Percentiles rank a stretch among this genome's conserved stretches.
Evolutionary conservation across 2,888 invertebrate genomes (phyloP).

Genomic region (Phymatocera aterrima): DNA sequence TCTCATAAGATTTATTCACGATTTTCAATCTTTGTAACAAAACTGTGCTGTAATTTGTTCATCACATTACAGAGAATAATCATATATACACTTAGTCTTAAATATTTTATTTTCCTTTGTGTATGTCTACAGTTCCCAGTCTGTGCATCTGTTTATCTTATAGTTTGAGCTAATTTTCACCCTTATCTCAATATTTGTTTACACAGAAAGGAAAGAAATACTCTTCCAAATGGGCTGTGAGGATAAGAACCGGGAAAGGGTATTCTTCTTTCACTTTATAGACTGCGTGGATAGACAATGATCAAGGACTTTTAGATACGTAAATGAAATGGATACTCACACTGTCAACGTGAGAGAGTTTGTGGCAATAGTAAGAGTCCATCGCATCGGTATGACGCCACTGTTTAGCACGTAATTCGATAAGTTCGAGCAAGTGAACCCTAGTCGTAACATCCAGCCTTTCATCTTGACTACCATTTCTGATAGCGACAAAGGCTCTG

Average conservation of each 20-base stretch:
- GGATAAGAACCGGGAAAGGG: background rate
- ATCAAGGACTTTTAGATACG: background rate
- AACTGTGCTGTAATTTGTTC: background rate
- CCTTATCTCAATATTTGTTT: conserved; percentile 23
- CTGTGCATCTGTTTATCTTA: background rate
- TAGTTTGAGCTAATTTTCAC: background rate
- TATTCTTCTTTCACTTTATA: background rate
- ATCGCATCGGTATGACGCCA: conserved; percentile 92
- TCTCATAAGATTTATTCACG: background rate
- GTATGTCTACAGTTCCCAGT: background rate
- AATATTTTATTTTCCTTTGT: background rate
- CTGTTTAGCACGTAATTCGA: conserved; percentile 93
- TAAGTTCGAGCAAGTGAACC: conserved; percentile 92
- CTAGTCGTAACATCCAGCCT: conserved; percentile 90
- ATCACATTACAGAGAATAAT: background rate
- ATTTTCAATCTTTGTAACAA: background rate
- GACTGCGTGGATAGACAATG: no score
- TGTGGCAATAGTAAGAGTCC: conserved; percentile 85
- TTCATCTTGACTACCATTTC: conserved; percentile 93
- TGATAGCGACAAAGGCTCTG: conserved; percentile 88
- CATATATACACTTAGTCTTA: background rate
- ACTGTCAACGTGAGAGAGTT: conserved; percentile 73
- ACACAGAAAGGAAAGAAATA: background rate
- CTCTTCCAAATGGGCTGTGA: background rate
- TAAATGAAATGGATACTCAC: conserved; percentile 61